Evolutionary conservation across 2,113 vertebrate genomes (phyloP).

Genomic region (Spea bombifrons): DNA sequence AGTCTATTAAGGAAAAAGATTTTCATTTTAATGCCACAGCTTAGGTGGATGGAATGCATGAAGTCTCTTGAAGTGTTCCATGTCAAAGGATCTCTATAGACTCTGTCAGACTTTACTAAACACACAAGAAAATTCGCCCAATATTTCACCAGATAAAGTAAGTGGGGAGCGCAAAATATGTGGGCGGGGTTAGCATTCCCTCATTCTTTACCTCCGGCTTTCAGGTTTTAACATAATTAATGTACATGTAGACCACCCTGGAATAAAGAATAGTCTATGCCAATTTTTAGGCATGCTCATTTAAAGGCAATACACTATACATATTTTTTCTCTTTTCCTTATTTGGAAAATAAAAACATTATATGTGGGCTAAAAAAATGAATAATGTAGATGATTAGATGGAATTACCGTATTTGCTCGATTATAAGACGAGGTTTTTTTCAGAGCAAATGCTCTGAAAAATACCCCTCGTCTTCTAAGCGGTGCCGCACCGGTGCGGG

Average conservation of each 20-base stretch:
- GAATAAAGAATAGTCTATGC: neutral
- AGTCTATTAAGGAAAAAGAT: conserved; percentile 9
- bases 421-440: too few relatives aligned
- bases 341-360: too few relatives aligned
- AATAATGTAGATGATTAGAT: too few relatives aligned
- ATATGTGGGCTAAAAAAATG: too few relatives aligned
- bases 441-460: too few relatives aligned
- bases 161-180: conserved; percentile 60
- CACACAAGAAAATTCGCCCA: conserved; percentile 52
- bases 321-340: too few relatives aligned
- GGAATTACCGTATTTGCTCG: too few relatives aligned
- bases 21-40: conserved; percentile 26
- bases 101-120: conserved; percentile 53
- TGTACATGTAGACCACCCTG: conserved; percentile 34
- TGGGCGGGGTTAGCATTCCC: conserved; percentile 53
- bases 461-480: too few relatives aligned
- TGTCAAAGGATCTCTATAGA: conserved; percentile 46
- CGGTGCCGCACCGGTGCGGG: too few relatives aligned
- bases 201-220: conserved; percentile 29
- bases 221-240: conserved; percentile 24
- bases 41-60: conserved; percentile 43
- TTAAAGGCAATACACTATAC: neutral
- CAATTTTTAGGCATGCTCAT: conserved; percentile 2
- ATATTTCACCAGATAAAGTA: conserved; percentile 54
- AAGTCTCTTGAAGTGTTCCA: conserved; percentile 46